Conservation (phyloP, 2,797 vertebrate genomes). For the Mycteria americana region DNA sequence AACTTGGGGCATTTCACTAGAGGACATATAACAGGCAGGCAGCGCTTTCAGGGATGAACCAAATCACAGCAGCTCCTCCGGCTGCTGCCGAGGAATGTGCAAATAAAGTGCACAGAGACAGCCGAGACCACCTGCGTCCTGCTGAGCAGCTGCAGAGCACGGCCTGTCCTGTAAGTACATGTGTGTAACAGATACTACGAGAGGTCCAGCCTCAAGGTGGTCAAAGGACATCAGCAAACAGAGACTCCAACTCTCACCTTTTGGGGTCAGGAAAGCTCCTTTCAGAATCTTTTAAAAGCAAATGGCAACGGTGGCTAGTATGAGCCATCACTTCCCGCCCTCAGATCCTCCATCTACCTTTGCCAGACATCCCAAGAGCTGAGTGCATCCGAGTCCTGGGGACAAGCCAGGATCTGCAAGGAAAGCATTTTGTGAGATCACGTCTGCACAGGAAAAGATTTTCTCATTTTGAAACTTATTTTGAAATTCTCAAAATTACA, state of each 20-base stretch:
- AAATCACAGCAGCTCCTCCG: background rate
- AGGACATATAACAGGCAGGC: background rate
- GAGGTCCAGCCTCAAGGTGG: constrained; percentile 38
- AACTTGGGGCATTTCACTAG: background rate
- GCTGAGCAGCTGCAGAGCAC: background rate
- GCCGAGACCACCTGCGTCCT: background rate
- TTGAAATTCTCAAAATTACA: constrained; percentile 32
- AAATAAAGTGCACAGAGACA: background rate
- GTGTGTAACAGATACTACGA: background rate
- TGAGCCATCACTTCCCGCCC: background rate
- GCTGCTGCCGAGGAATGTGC: background rate
- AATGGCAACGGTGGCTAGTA: background rate
- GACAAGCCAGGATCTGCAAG: constrained; percentile 5
- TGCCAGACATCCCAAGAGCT: background rate
- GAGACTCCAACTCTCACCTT: background rate
- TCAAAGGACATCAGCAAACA: background rate
- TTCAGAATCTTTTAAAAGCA: background rate
- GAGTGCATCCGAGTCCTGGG: background rate
- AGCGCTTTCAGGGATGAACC: background rate
- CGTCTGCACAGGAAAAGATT: background rate
- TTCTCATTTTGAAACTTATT: background rate
- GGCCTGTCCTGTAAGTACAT: background rate
- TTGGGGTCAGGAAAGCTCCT: background rate
- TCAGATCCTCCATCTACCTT: background rate
- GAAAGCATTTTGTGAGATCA: constrained; percentile 37